Evolutionary conservation across 2,888 invertebrate genomes (phyloP), one percentile per base, ranked within the genome.

Genomic region (Epistrophe grossulariae): DNA sequence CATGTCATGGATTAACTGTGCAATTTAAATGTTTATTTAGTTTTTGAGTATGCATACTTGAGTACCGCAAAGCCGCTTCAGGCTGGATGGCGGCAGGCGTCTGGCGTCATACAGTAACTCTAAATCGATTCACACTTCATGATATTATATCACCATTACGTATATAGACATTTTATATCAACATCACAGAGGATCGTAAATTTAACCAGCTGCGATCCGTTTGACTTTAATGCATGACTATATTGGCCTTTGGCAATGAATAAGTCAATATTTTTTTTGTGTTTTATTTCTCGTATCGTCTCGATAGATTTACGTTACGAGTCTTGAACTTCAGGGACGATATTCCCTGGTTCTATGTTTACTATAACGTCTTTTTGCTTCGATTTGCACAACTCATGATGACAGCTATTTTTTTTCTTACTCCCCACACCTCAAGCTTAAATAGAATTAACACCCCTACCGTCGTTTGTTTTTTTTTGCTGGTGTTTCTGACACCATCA

Each of bases 371-470:
- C 59, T 40, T 24, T 38, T 43, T 48, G 50, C 35, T 55, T 70
- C 68, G 68, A 79, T 74, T 84, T 52, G 62, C 79, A 50, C 68
- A 79, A 78, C 79, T 87, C 87, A 87, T 83, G 78, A 83, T 87
- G 87, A 87, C 76, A 70, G 78, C 45, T 60, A 57, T 55, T 78
- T 72, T 57, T n/a, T 71, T 77, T 19, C 43, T 38, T 9, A 24
- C 31, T 17, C 52, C 43, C 13, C 35, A 24, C 48, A 17, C 43
- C 48, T 19, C 38, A 8, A 68, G 17, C 68, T 79, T 40, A 62
- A 70, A 85, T 62, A 45, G 77, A 73, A 85, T 83, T 72, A 72
- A 60, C 78, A 71, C 43, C 73, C 78, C 70, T 45, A n/a, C 52
- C 31, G 11, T 8, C 35, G 8, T 40, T 31, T n/a, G n/a, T n/a